Conservation (phyloP, 2,888 invertebrate species). For the Tetragonisca angustula region DNA sequence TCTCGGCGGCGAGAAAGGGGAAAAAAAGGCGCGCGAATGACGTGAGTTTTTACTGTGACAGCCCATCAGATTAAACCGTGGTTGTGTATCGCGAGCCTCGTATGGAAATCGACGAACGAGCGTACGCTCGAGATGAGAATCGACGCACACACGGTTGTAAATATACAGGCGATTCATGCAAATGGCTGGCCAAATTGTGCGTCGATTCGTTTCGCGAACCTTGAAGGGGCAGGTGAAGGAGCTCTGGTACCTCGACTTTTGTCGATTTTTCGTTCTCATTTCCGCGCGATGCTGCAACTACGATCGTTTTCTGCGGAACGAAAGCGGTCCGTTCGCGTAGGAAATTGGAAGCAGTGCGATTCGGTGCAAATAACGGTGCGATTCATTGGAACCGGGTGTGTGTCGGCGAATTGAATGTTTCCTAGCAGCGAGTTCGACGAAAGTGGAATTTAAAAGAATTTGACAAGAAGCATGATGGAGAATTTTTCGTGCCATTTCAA, state of each 20-base stretch:
- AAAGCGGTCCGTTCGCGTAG: neutral
- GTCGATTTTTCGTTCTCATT: neutral
- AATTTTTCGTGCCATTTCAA: neutral
- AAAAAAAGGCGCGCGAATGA: neutral
- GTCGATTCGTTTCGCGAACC: neutral
- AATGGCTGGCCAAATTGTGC: conserved; percentile 8
- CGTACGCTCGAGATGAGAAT: neutral
- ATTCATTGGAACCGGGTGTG: neutral
- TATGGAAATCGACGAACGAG: conserved; percentile 19
- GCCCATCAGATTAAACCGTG: conserved; percentile 32
- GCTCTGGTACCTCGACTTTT: neutral
- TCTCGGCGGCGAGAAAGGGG: neutral
- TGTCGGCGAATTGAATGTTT: neutral
- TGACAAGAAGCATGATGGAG: too few species aligned
- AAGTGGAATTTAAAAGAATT: neutral
- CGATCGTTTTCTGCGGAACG: neutral
- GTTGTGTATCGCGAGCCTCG: conserved; percentile 7
- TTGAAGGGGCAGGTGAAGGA: neutral
- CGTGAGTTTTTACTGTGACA: conserved; percentile 26
- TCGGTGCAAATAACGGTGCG: conserved; percentile 1
- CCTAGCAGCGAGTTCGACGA: neutral
- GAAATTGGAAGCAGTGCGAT: neutral
- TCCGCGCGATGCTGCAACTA: neutral
- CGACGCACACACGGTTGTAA: conserved; percentile 19
- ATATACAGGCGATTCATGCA: conserved; percentile 17